Base-by-base conservation (phyloP, 2,888 invertebrate genomes). In the Agrotis segetum region DNA sequence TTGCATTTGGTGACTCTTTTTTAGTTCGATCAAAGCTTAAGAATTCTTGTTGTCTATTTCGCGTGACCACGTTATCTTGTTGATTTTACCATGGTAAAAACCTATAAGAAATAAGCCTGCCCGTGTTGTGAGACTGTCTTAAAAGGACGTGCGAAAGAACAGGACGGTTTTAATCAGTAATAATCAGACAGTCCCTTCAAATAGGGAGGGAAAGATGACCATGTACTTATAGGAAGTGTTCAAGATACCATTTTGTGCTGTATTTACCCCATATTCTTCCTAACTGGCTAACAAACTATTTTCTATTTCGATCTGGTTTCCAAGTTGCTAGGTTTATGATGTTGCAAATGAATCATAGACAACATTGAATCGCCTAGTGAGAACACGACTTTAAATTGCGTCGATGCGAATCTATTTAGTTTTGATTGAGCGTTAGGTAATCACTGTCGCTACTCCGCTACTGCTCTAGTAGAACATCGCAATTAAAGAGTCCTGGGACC, bases 371-470 rank as follows among this genome's bases (percentile, higher is more conserved):
- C 17, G 16, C 11, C 21, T 16, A 21, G 49, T 66, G 49, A 9
- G 34, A 49, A 29, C 61, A 0, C 49, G 4, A 34, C 62, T 53
- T 71, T 66, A 40, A 59, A 49, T 66, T 66, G 65, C 65, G 58
- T 71, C 71, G 77, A 76, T 71, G 49, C 77, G 34, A 53, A 59
- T 76, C 44, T 71, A 77, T 71, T 76, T 77, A 77, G 53, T 71
- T 66, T 62, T 71, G 61, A 76, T 76, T 70, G n/a, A 62, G 16
- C 44, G 53, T 76, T 76, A 34, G 64, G 65, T 76, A 71, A 76
- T 76, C 71, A 21, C 49, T 66, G 13, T 34, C 49, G 49, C 40
- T n/a, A 46, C 19, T 49, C n/a, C 19, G 24, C 13, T n/a, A 34
- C 19, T 49, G 16, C 19, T 19, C 9, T 55, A 16, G 40, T 52